These are phyloP conservation scores for Pangasius djambal DNA, from an alignment of 2,797 vertebrate species.

Conservation along the genomic window DNA sequence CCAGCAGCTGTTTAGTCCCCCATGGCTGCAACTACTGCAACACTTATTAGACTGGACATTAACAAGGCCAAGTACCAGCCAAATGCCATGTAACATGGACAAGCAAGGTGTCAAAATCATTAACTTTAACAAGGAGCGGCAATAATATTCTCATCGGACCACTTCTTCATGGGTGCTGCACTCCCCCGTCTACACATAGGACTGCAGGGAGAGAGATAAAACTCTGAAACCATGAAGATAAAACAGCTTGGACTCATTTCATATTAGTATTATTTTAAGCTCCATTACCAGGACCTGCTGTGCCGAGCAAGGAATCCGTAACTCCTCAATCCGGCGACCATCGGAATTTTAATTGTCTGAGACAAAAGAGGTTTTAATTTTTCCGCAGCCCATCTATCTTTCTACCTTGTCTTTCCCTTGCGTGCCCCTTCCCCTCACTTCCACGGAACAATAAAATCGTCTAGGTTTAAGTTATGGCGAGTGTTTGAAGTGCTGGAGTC, in stretches of 20 bases:
- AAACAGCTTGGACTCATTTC: conserved; percentile 61
- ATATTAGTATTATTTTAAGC: conserved; percentile 61
- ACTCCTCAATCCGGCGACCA: conserved; percentile 34
- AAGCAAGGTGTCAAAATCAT: conserved; percentile 66
- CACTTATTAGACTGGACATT: conserved; percentile 68
- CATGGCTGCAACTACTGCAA: conserved; percentile 46
- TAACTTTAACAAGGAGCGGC: conserved; percentile 66
- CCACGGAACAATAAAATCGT: conserved; percentile 87
- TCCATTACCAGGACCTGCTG: conserved; percentile 50
- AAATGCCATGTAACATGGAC: conserved; percentile 64
- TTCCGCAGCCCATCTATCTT: conserved; percentile 76
- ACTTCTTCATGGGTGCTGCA: conserved; percentile 48
- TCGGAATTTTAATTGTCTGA: conserved; percentile 77
- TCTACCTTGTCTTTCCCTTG: conserved; percentile 53
- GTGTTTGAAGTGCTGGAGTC: conserved; percentile 91
- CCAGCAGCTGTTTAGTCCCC: conserved; percentile 48
- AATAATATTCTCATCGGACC: conserved; percentile 60
- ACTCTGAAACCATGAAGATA: conserved; percentile 46
- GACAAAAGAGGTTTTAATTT: conserved; percentile 73
- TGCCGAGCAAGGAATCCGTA: conserved; percentile 47
- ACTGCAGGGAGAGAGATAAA: conserved; percentile 38
- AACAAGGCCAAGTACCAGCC: conserved; percentile 67
- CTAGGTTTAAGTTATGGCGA: conserved; percentile 88
- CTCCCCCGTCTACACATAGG: conserved; percentile 13
- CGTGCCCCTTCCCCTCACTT: conserved; percentile 71